These are phyloP conservation scores for Neodiprion pinetum DNA, from an alignment of 1,140 invertebrate genomes.

Conservation along the genomic window DNA sequence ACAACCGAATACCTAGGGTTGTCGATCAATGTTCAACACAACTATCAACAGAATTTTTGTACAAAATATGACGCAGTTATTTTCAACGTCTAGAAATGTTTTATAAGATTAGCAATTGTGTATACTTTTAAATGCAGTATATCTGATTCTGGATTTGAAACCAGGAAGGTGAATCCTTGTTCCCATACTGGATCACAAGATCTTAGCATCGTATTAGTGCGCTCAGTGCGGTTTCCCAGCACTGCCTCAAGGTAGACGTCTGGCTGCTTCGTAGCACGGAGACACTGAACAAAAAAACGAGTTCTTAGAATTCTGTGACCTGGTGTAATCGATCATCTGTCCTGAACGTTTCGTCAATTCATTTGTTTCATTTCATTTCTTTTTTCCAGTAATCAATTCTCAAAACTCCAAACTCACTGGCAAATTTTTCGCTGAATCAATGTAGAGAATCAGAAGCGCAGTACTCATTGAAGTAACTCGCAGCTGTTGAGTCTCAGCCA, in stretches of 20 bases:
- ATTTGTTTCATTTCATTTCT: slow-evolving; percentile 18
- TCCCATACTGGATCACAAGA: slow-evolving; percentile 79
- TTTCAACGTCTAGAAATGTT: no score
- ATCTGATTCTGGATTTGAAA: slow-evolving; percentile 88
- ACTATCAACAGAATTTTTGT: slow-evolving; percentile 1
- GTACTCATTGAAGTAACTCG: slow-evolving; percentile 79
- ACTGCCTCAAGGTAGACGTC: slow-evolving; percentile 79
- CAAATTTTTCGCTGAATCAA: slow-evolving; percentile 90
- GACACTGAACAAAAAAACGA: slow-evolving; percentile 39
- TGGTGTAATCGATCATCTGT: background rate
- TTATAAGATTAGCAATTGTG: background rate
- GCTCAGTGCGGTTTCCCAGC: slow-evolving; percentile 74
- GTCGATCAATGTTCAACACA: background rate
- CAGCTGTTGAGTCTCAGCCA: slow-evolving; percentile 78
- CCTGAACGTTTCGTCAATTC: slow-evolving; percentile 4
- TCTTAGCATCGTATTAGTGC: slow-evolving; percentile 73
- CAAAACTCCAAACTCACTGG: slow-evolving; percentile 72
- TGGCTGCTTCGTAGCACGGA: slow-evolving; percentile 76
- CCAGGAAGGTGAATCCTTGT: slow-evolving; percentile 89
- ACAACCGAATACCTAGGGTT: no score
- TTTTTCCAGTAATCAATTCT: slow-evolving; percentile 19
- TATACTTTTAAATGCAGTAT: slow-evolving; percentile 77
- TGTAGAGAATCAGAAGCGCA: slow-evolving; percentile 80
- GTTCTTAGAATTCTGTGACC: no score
- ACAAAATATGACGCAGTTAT: background rate